Percentiles rank a stretch among this genome's conserved stretches.
Conservation (phyloP, 2,888 invertebrate species). For the Drosophila kanekoi region DNA sequence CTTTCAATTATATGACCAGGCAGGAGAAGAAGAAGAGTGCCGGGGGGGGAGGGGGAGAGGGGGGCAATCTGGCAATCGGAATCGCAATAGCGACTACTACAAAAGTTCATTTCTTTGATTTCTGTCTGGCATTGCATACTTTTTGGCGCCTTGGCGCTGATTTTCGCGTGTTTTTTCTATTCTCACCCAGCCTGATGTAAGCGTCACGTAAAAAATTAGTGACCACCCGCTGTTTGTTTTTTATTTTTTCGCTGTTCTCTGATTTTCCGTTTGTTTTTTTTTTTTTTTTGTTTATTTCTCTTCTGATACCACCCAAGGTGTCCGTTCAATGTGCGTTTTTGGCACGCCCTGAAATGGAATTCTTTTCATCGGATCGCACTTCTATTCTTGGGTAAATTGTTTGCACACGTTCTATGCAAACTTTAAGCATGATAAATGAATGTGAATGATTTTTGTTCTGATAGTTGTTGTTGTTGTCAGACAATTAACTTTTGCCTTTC, state of each 20-base stretch:
- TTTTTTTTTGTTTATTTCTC: background rate
- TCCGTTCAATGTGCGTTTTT: conserved; percentile 50
- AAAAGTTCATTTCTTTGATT: conserved; percentile 65
- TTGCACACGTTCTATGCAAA: conserved; percentile 74
- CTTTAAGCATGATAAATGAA: conserved; percentile 81
- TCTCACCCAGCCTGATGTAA: conserved; percentile 37
- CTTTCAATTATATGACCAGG: conserved; percentile 59
- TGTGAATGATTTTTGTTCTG: conserved; percentile 52
- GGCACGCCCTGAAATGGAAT: conserved; percentile 70
- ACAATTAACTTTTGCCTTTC: conserved; percentile 73
- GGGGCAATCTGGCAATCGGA: conserved; percentile 44
- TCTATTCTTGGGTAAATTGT: conserved; percentile 57
- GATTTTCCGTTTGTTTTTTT: conserved; percentile 12
- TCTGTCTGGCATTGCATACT: conserved; percentile 63
- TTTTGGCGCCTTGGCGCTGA: conserved; percentile 72
- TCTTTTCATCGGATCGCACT: conserved; percentile 52
- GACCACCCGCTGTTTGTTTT: conserved; percentile 70
- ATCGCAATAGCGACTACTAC: conserved; percentile 25
- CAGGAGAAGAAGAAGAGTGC: conserved; percentile 2
- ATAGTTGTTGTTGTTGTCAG: conserved; percentile 37
- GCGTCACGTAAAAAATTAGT: conserved; percentile 78
- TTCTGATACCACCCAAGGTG: conserved; percentile 65
- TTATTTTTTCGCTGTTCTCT: conserved; percentile 16
- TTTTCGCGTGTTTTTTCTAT: conserved; percentile 59
- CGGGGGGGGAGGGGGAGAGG: conserved; percentile 1